phyloP scores from a whole-genome alignment of 2,888 invertebrate genomes.

The Amphipyra tragopoginis region DNA sequence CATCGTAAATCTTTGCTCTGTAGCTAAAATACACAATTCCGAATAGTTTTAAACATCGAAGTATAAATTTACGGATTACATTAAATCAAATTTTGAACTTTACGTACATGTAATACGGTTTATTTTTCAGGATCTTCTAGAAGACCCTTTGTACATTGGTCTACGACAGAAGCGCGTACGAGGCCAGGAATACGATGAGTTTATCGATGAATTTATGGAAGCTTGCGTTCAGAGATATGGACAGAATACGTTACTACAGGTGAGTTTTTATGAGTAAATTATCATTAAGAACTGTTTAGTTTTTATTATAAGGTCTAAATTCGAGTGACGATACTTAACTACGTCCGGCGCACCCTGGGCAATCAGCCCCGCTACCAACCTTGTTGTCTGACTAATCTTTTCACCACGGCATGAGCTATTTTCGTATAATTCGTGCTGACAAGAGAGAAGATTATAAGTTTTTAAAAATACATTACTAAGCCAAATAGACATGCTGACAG shows the following conservation, averaged over 20 bases:
- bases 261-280: slow-evolving; percentile 59
- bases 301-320: too few relatives aligned
- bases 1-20: background rate
- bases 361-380: too few relatives aligned
- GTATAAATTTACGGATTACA: background rate
- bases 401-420: too few relatives aligned
- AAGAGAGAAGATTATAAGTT: too few relatives aligned
- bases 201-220: slow-evolving; percentile 99
- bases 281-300: too few relatives aligned
- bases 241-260: slow-evolving; percentile 95
- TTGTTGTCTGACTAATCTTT: too few relatives aligned
- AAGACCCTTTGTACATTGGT: slow-evolving; percentile 98
- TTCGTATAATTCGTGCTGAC: too few relatives aligned
- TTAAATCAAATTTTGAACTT: slow-evolving; percentile 2
- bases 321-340: too few relatives aligned
- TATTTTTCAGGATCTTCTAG: slow-evolving; percentile 92
- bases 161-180: slow-evolving; percentile 95
- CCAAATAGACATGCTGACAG: too few relatives aligned
- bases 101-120: slow-evolving; percentile 13
- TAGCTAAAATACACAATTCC: background rate
- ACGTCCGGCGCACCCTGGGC: too few relatives aligned
- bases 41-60: background rate
- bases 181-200: slow-evolving; percentile 96
- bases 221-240: slow-evolving; percentile 96
- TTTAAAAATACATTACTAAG: too few relatives aligned